Evolutionary conservation across 2,113 vertebrate genomes (phyloP).

Genomic region (Thunnus thynnus): DNA sequence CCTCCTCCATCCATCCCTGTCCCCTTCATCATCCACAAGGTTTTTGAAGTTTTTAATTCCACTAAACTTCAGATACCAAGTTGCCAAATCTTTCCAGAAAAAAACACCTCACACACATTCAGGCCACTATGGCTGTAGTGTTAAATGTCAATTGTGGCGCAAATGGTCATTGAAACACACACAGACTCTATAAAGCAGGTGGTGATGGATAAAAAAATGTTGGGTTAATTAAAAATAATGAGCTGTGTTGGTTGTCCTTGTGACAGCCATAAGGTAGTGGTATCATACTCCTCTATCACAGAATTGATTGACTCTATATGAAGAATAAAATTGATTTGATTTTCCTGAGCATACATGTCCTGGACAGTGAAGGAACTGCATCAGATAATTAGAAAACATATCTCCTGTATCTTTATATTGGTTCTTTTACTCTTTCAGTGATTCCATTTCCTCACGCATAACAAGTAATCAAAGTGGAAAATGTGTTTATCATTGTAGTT

Average conservation of each 20-base stretch:
- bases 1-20: background rate
- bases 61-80: slow-evolving; percentile 30
- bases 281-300: background rate
- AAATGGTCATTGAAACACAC: slow-evolving; percentile 15
- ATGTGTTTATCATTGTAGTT: slow-evolving; percentile 8
- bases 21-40: background rate
- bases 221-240: slow-evolving; percentile 56
- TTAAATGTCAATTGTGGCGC: slow-evolving; percentile 43
- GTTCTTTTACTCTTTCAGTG: background rate
- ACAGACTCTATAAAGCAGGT: slow-evolving; percentile 14
- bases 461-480: background rate
- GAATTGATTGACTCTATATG: too few relatives aligned
- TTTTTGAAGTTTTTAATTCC: slow-evolving; percentile 35
- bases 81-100: slow-evolving; percentile 7
- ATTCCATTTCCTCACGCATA: slow-evolving; percentile 6
- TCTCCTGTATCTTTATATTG: background rate
- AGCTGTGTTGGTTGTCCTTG: slow-evolving; percentile 8
- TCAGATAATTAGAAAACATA: background rate
- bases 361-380: background rate
- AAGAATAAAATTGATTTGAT: background rate
- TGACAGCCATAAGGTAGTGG: background rate
- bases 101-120: background rate
- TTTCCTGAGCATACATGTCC: background rate
- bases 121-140: background rate
- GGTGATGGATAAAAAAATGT: slow-evolving; percentile 33